These are phyloP conservation scores for Oreonectes daqikongensis DNA, from an alignment of 2,797 vertebrate genomes.

Conservation along the genomic window DNA sequence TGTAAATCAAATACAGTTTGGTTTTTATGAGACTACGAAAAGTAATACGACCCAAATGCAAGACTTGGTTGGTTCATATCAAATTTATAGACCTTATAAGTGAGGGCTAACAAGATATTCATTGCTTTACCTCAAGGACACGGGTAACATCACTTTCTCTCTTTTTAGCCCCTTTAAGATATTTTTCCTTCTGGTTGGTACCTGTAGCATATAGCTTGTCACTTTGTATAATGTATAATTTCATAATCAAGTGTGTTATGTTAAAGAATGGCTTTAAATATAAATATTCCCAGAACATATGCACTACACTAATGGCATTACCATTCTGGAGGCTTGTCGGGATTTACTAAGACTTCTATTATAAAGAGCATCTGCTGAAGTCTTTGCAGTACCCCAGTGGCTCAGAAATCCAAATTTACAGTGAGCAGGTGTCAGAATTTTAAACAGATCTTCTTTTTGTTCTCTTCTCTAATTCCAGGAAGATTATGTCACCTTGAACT, in stretches of 20 bases:
- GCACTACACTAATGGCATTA: constrained; percentile 80
- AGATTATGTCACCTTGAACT: constrained; percentile 76
- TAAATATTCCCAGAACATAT: constrained; percentile 4
- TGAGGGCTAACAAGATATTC: constrained; percentile 35
- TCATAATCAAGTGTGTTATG: neutral
- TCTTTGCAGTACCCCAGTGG: constrained; percentile 77
- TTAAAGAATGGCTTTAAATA: constrained; percentile 1
- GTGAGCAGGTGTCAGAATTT: constrained; percentile 80
- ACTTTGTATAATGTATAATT: neutral
- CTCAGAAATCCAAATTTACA: constrained; percentile 80
- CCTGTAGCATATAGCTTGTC: neutral
- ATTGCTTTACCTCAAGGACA: constrained; percentile 40
- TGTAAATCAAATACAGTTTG: constrained; percentile 50
- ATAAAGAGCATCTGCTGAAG: constrained; percentile 80
- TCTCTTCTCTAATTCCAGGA: constrained; percentile 76
- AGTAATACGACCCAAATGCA: constrained; percentile 35
- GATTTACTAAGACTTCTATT: constrained; percentile 79
- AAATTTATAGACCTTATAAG: constrained; percentile 49
- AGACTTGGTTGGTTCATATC: constrained; percentile 47
- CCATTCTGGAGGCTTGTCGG: constrained; percentile 78
- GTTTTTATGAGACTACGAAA: constrained; percentile 48
- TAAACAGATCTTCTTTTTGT: constrained; percentile 76
- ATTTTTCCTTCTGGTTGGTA: neutral
- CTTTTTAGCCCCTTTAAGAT: neutral
- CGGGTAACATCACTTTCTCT: constrained; percentile 4